phyloP scores from a whole-genome alignment of 2,888 invertebrate genomes.

The Rotaria sp. region DNA sequence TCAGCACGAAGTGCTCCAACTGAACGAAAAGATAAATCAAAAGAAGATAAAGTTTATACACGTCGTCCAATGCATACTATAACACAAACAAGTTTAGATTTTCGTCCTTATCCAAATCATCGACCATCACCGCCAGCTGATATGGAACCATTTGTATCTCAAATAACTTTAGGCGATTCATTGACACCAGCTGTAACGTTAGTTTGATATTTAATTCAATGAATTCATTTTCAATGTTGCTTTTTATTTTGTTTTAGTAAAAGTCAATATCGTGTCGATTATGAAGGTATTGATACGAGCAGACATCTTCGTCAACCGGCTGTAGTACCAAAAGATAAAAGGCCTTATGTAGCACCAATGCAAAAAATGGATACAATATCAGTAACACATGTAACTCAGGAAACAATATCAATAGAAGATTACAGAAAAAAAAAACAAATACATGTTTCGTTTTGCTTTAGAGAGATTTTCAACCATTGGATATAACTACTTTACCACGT shows the following conservation, averaged over 20 bases:
- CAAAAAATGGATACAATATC: conserved; percentile 33
- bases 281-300: not conserved
- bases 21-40: not conserved
- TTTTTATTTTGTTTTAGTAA: not conserved
- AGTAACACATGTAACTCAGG: not conserved
- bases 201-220: not conserved
- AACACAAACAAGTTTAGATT: conserved; percentile 34
- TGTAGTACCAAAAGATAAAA: not conserved
- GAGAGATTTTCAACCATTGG: conserved; percentile 38
- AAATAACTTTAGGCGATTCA: not conserved
- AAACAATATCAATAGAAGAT: not conserved
- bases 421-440: not conserved
- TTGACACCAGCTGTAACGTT: not conserved
- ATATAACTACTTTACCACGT: conserved; percentile 27
- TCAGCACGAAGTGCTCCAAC: not conserved
- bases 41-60: no score
- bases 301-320: not conserved
- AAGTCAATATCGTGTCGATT: conserved; percentile 7
- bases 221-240: not conserved
- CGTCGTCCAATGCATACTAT: not conserved
- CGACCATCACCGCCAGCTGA: conserved; percentile 25
- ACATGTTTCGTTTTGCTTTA: not conserved
- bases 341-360: conserved; percentile 7
- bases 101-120: conserved; percentile 29
- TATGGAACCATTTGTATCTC: conserved; percentile 12